A percentile compares a stretch with the other conserved stretches of the same genome.
Conservation (phyloP, 1,140 invertebrate genomes). For the Laupala kohalensis region DNA sequence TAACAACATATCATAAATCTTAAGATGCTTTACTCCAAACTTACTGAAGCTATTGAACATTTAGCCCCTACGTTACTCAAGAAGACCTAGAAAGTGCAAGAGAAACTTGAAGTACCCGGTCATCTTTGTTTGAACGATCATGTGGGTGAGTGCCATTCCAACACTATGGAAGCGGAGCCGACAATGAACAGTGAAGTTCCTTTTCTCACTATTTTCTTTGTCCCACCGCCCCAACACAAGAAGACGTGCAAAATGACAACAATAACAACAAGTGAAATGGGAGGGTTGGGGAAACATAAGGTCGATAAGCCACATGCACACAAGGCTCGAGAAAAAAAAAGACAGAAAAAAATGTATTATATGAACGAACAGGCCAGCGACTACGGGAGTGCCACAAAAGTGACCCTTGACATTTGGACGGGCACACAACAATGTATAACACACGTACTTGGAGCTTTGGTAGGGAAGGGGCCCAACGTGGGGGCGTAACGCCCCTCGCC, state of each 20-base stretch:
- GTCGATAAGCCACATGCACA: neutral
- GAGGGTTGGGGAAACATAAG: neutral
- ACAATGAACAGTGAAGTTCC: too few relatives aligned
- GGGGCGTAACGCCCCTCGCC: neutral
- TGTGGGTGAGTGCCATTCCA: too few relatives aligned
- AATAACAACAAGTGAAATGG: neutral
- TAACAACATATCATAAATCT: too few relatives aligned
- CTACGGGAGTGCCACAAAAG: neutral
- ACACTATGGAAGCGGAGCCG: too few relatives aligned
- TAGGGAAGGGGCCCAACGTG: conserved; percentile 30
- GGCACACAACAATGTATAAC: conserved; percentile 1
- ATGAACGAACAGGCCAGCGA: neutral
- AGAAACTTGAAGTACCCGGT: too few relatives aligned
- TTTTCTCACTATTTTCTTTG: too few relatives aligned
- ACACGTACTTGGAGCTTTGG: conserved; percentile 46
- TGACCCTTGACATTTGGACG: neutral
- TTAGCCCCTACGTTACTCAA: too few relatives aligned
- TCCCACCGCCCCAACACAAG: neutral
- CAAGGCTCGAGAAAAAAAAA: neutral
- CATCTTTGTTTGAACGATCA: too few relatives aligned
- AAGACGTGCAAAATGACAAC: neutral
- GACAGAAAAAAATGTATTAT: neutral
- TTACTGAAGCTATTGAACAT: too few relatives aligned
- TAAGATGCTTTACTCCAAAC: too few relatives aligned
- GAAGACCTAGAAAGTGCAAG: too few relatives aligned